These are phyloP conservation scores for Mactra quadrangularis DNA, from an alignment of 1,140 invertebrate genomes.

Conservation along the genomic window DNA sequence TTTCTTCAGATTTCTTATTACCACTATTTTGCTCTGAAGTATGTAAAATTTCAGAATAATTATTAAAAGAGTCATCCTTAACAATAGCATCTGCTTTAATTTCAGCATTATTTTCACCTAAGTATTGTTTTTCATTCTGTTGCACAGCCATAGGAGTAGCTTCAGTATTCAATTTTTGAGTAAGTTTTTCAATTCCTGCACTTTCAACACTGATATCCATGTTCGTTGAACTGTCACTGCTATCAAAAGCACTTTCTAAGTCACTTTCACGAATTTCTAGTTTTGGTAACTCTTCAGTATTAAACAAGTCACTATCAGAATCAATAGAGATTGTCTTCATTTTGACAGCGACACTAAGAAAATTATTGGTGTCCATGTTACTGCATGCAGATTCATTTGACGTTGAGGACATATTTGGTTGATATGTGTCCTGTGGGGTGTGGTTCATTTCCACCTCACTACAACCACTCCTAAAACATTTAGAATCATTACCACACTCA, in stretches of 20 bases:
- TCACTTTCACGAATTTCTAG: conserved; percentile 59
- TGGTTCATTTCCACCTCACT: too few species aligned
- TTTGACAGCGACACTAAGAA: conserved; percentile 46
- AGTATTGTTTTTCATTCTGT: too few species aligned
- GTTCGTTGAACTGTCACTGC: conserved; percentile 39
- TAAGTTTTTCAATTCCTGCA: conserved; percentile 36
- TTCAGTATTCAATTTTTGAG: conserved; percentile 16
- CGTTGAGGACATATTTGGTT: neutral
- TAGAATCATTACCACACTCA: too few species aligned
- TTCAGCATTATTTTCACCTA: too few species aligned
- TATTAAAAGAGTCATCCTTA: too few species aligned
- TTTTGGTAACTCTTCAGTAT: conserved; percentile 56
- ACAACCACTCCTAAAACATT: too few species aligned
- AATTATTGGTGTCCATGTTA: neutral
- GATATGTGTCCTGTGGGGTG: conserved; percentile 12
- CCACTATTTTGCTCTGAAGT: too few species aligned
- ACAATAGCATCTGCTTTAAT: too few species aligned
- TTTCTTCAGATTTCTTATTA: too few species aligned
- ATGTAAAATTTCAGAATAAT: too few species aligned
- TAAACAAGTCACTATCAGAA: conserved; percentile 46
- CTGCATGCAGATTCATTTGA: neutral
- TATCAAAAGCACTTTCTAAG: conserved; percentile 41
- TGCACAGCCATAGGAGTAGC: neutral
- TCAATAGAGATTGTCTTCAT: conserved; percentile 49
- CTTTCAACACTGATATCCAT: conserved; percentile 46